Evolutionary conservation across 2,888 invertebrate species (phyloP), one percentile per base, ranked within the genome.

Genomic region (Cephonodes hylas): DNA sequence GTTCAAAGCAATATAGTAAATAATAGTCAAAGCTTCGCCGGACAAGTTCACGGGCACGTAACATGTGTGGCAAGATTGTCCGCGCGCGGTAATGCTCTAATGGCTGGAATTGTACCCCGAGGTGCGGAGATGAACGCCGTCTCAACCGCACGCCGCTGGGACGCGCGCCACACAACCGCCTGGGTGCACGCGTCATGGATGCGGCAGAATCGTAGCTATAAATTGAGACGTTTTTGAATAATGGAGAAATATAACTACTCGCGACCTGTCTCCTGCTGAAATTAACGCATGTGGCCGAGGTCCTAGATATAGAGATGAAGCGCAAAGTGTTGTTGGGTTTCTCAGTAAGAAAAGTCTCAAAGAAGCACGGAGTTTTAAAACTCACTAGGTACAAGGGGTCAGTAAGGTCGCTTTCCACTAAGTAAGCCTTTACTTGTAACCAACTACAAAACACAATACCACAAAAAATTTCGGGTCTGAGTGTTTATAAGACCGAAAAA

Each of bases 111-210:
- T 57, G 23, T 67, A 67, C 70, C 74, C 72, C 34, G 72, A 67
- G 74, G 75, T 73, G 70, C 63, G 63, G 71, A 67, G 66, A 46
- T 63, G 66, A 67, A 42, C 66, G 74, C 72, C 73, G 68, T 67
- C 73, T 38, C 38, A 13, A 48, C 25, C 25, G 25, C 48, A 60
- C 66, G 62, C 64, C 64, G 64, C 62, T 66, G 44, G 66, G 66
- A 66, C 64, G 66, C 70, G 63, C 67, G 68, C 66, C 68, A 65
- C 64, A 74, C 68, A 71, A 73, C 71, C 66, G 66, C 60, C 62
- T 25, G 4, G 38, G 23, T 23, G 15, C n/a, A 15, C n/a, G 13
- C 13, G 25, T 20, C 13, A 38, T 60, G 38, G 60, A 60, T 53
- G 22, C 27, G 60, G 6, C 38, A 59, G 15, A 20, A 20, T 31